Conservation (phyloP, 2,113 vertebrate genomes). For the Seriola quinqueradiata region DNA sequence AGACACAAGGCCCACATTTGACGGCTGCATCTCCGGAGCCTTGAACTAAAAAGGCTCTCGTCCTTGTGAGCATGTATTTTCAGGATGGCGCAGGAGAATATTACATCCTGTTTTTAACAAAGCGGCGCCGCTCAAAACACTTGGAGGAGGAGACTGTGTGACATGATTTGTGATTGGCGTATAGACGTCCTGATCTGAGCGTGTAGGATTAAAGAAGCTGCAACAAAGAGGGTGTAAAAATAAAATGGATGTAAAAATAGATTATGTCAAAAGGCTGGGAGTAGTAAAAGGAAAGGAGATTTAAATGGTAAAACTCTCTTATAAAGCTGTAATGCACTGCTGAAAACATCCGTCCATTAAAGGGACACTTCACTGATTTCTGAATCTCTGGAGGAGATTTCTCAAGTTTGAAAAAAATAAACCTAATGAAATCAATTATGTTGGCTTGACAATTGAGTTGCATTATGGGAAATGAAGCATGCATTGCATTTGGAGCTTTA, state of each 20-base stretch:
- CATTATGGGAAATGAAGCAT: too few species aligned
- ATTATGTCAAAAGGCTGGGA: background rate
- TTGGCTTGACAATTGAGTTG: too few species aligned
- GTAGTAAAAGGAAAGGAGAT: background rate
- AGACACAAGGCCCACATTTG: conserved; percentile 47
- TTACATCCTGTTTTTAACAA: conserved; percentile 19
- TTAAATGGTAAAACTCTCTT: too few species aligned
- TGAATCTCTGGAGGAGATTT: too few species aligned
- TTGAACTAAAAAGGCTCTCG: conserved; percentile 65
- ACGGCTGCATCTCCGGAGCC: conserved; percentile 58
- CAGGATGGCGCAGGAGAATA: conserved; percentile 46
- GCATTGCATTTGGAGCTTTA: too few species aligned
- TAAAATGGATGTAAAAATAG: conserved; percentile 25
- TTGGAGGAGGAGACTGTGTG: background rate
- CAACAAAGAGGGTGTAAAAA: conserved; percentile 35
- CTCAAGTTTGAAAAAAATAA: too few species aligned
- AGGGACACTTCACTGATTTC: background rate
- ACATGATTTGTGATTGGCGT: conserved; percentile 28
- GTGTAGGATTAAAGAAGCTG: background rate
- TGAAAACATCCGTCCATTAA: background rate
- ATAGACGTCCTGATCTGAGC: background rate
- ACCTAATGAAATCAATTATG: too few species aligned
- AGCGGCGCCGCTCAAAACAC: conserved; percentile 3
- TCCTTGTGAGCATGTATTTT: conserved; percentile 55
- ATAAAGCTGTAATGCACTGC: too few species aligned